A percentile compares a stretch with the other conserved stretches of the same genome.
phyloP scores from a whole-genome alignment of 2,888 invertebrate species.

The Lissocephala sabroskyi region DNA sequence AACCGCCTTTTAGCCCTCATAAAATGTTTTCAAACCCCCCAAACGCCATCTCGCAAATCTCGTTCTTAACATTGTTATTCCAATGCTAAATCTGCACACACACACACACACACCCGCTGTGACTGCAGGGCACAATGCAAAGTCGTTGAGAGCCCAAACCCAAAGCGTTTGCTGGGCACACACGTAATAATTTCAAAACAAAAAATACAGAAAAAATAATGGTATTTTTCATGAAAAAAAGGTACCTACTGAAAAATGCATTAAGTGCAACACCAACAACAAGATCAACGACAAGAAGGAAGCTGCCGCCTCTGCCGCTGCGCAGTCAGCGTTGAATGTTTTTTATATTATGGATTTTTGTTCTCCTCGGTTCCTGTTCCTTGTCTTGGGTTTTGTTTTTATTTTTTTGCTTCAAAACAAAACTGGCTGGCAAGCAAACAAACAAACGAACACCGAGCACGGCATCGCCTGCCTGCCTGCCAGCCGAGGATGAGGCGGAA shows the following conservation, averaged over 20 bases:
- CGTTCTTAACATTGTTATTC: slow-evolving; percentile 37
- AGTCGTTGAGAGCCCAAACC: slow-evolving; percentile 32
- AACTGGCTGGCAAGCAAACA: slow-evolving; percentile 56
- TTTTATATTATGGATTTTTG: background rate
- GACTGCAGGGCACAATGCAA: slow-evolving; percentile 31
- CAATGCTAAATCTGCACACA: slow-evolving; percentile 14
- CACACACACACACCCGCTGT: slow-evolving; percentile 13
- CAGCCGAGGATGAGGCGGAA: background rate
- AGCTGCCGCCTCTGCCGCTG: slow-evolving; percentile 4
- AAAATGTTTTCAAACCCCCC: too few relatives aligned
- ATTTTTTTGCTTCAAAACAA: slow-evolving; percentile 42
- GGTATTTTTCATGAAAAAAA: slow-evolving; percentile 55
- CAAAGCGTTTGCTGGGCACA: too few relatives aligned
- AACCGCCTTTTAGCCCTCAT: too few relatives aligned
- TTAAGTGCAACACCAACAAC: slow-evolving; percentile 59
- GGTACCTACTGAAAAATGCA: slow-evolving; percentile 68
- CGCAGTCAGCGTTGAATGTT: slow-evolving; percentile 10
- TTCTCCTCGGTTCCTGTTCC: too few relatives aligned
- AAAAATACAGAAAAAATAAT: slow-evolving; percentile 38
- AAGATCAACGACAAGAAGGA: slow-evolving; percentile 17
- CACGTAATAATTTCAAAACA: slow-evolving; percentile 50
- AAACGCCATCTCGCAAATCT: too few relatives aligned
- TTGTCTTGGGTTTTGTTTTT: slow-evolving; percentile 18
- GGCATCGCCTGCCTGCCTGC: too few relatives aligned
- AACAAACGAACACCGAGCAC: too few relatives aligned